A percentile compares a stretch with the other conserved stretches of the same genome.
phyloP scores from a whole-genome alignment of 2,113 vertebrate species.

The Alosa alosa region DNA sequence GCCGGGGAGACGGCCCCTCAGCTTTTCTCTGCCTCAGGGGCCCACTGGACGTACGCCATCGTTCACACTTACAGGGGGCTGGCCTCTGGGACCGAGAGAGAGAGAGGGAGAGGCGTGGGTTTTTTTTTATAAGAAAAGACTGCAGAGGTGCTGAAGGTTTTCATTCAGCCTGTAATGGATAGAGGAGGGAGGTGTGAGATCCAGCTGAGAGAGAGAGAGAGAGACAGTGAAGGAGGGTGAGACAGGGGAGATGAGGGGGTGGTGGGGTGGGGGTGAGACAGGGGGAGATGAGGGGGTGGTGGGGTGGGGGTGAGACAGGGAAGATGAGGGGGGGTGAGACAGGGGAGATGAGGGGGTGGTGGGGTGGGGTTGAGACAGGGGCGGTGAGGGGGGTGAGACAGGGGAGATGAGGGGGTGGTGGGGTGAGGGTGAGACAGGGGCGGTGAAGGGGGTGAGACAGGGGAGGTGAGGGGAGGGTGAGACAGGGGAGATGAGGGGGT shows the following conservation, averaged over 20 bases:
- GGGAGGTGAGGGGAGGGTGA: too few relatives aligned
- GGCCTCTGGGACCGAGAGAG: not conserved
- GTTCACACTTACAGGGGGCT: constrained; percentile 15
- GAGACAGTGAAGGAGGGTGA: not conserved
- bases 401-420: too few relatives aligned
- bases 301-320: too few relatives aligned
- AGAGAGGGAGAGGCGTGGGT: not conserved
- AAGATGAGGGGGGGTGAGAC: too few relatives aligned
- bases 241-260: not conserved
- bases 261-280: not conserved
- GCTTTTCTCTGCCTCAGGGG: constrained; percentile 16
- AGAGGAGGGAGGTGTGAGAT: not conserved
- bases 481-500: too few relatives aligned
- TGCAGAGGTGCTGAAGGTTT: not conserved
- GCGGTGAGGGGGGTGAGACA: too few relatives aligned
- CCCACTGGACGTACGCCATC: constrained; percentile 21
- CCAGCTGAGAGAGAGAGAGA: not conserved
- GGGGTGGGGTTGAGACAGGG: too few relatives aligned
- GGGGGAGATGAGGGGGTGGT: too few relatives aligned
- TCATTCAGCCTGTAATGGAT: not conserved
- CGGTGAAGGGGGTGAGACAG: too few relatives aligned
- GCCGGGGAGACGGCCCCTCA: constrained; percentile 16
- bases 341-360: too few relatives aligned
- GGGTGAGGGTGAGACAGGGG: too few relatives aligned
- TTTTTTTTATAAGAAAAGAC: not conserved